Conservation (phyloP, 1,140 invertebrate genomes). For the Zaprionus ornatus region DNA sequence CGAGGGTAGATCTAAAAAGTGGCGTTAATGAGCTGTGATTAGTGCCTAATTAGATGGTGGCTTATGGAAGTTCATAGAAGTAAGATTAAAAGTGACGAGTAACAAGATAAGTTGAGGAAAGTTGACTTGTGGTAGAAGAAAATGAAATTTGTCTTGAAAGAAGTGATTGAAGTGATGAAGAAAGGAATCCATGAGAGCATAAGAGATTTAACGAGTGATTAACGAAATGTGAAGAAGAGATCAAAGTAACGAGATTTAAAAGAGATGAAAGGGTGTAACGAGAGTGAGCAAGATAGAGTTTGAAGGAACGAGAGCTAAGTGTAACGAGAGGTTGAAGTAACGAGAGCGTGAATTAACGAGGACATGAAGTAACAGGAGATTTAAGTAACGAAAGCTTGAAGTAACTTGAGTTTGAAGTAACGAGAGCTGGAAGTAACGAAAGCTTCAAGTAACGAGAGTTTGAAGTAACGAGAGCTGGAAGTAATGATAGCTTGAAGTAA, state of each 20-base stretch:
- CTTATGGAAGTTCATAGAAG: background rate
- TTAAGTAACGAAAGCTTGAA: background rate
- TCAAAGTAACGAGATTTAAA: no score
- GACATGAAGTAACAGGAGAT: background rate
- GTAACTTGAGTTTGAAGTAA: no score
- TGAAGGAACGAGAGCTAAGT: no score
- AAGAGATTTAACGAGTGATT: rapidly evolving
- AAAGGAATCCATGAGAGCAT: no score
- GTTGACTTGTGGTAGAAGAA: background rate
- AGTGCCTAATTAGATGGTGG: background rate
- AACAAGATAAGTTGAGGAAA: background rate
- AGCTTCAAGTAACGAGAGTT: background rate
- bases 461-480: background rate
- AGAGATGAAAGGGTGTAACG: no score
- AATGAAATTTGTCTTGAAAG: background rate
- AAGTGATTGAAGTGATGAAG: no score
- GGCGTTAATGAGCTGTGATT: background rate
- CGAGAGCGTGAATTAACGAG: background rate
- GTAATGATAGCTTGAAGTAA: background rate
- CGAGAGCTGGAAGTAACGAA: background rate
- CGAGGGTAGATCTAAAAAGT: conserved; percentile 9
- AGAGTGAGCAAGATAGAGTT: no score
- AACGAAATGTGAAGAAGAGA: no score
- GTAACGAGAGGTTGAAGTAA: background rate
- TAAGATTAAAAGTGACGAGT: background rate